phyloP scores from a whole-genome alignment of 2,888 invertebrate species.

The Sabellastarte sp. region DNA sequence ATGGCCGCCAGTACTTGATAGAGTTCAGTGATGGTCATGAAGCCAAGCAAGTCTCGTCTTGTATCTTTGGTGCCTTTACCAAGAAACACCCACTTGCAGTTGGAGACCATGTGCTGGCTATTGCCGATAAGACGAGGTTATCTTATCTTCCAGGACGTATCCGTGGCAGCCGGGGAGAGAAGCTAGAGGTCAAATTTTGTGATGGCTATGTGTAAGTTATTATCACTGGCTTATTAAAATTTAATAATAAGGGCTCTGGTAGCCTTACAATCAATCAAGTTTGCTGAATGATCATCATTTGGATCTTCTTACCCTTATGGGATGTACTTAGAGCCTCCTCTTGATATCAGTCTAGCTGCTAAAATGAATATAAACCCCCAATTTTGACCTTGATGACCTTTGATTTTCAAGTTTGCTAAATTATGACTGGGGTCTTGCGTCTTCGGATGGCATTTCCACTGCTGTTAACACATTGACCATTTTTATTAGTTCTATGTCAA shows the following conservation, averaged over 20 bases:
- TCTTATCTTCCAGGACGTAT: constrained; percentile 43
- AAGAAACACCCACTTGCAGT: constrained; percentile 33
- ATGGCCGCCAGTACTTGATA: constrained; percentile 42
- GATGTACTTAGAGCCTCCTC: no score
- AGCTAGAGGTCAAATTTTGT: neutral
- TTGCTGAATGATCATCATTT: neutral
- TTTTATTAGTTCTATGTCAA: no score
- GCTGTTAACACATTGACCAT: no score
- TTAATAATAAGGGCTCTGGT: neutral
- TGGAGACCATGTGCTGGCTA: constrained; percentile 40
- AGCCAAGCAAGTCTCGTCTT: constrained; percentile 38
- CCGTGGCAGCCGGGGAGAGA: constrained; percentile 1
- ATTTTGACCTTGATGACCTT: no score
- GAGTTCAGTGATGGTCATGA: constrained; percentile 46
- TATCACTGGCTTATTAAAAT: neutral
- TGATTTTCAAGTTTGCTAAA: no score
- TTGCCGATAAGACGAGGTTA: constrained; percentile 29
- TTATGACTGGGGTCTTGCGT: no score
- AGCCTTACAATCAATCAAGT: neutral
- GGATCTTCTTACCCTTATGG: neutral
- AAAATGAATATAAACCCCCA: no score
- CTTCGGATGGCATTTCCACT: no score
- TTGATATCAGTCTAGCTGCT: no score
- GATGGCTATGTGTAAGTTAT: neutral
- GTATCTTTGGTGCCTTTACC: constrained; percentile 51